phyloP scores from a whole-genome alignment of 2,888 invertebrate species.

The Oegoconia quadripuncta region DNA sequence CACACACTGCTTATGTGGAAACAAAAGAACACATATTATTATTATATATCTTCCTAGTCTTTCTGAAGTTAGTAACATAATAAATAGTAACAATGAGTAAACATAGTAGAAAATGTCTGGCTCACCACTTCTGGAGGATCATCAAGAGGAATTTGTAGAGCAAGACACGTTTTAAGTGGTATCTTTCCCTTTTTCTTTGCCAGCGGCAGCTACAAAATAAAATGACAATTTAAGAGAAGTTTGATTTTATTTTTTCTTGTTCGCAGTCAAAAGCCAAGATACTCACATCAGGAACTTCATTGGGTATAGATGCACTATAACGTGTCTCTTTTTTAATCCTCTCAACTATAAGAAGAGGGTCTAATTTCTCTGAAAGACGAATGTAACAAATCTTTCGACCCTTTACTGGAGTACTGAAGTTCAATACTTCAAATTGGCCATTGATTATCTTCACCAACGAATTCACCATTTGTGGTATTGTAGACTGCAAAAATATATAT shows the following conservation, averaged over 20 bases:
- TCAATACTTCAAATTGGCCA: conserved; percentile 41
- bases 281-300: conserved; percentile 47
- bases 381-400: conserved; percentile 34
- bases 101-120: no score
- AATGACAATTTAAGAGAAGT: background rate
- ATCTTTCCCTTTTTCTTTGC: background rate
- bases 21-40: no score
- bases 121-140: background rate
- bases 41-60: no score
- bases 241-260: background rate
- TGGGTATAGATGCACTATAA: conserved; percentile 35
- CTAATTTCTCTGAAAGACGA: conserved; percentile 37
- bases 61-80: no score
- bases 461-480: conserved; percentile 22
- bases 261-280: background rate
- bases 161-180: background rate
- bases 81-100: no score
- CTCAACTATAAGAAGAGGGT: conserved; percentile 35
- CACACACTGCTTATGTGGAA: no score
- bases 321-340: conserved; percentile 24
- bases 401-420: conserved; percentile 20
- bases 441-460: conserved; percentile 27
- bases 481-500: conserved; percentile 41
- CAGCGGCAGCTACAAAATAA: background rate
- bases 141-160: background rate